A percentile compares a stretch with the other conserved stretches of the same genome.
Evolutionary conservation across 2,113 vertebrate genomes (phyloP).

Genomic region (Paedocypris sp.): DNA sequence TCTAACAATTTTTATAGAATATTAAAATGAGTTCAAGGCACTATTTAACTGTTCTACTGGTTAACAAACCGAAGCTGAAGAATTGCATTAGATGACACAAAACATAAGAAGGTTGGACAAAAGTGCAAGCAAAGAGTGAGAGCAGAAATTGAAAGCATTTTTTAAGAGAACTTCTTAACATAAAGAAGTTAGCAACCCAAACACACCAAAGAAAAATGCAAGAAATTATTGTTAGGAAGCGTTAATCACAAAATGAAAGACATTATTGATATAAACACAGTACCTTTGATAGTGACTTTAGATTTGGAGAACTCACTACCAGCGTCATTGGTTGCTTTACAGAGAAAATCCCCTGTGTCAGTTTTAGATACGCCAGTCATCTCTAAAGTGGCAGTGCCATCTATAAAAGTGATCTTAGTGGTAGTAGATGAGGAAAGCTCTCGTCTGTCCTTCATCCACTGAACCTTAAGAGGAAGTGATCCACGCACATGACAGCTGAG

Average conservation of each 20-base stretch:
- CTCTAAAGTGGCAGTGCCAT: conserved; percentile 76
- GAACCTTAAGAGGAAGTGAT: conserved; percentile 76
- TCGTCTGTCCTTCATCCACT: conserved; percentile 87
- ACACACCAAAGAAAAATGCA: background rate
- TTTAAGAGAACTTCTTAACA: no score
- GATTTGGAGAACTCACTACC: conserved; percentile 84
- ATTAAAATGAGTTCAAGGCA: background rate
- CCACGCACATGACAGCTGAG: conserved; percentile 81
- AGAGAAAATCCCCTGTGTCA: conserved; percentile 83
- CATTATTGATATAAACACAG: background rate
- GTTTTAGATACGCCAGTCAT: conserved; percentile 62
- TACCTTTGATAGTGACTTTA: conserved; percentile 89
- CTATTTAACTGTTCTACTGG: background rate
- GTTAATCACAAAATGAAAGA: background rate
- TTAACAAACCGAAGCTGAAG: background rate
- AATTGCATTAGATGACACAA: background rate
- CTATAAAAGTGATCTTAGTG: conserved; percentile 74
- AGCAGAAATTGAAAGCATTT: no score
- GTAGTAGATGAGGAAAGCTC: conserved; percentile 73
- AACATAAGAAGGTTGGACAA: no score
- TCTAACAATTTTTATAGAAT: conserved; percentile 61
- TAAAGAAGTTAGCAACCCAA: no score
- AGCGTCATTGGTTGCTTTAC: conserved; percentile 83
- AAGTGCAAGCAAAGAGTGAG: no score
- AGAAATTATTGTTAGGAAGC: no score